Evolutionary conservation across 2,113 vertebrate species (phyloP), one percentile per base, ranked within the genome.

Genomic region (Erythrocercus mccallii): DNA sequence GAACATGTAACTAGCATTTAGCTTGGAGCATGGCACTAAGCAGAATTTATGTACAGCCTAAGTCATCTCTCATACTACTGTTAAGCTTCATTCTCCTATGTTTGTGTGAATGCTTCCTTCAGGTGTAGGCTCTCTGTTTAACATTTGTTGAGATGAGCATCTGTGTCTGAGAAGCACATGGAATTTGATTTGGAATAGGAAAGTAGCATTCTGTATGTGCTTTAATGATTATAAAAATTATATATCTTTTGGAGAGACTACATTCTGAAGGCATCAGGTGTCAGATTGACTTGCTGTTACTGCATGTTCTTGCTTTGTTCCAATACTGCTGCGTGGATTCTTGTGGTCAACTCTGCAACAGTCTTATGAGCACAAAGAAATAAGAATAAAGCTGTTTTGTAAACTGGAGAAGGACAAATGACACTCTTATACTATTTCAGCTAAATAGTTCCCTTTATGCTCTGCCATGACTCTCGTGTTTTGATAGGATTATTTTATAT

Each of bases 281-380:
- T 6, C 58, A 31, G 9, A 58, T 1, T 89, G 48, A 28, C 42
- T 62, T 74, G 17, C 19, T 54, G 11, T 13, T 78, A 48, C 37
- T 70, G 19, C 12, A 11, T 20, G 19, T 3, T 40, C 25, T 84
- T 85, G 10, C 2, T 5, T 13, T 82, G 40, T 76, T 25, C 30
- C 24, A 68, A 1, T 45, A 38, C 25, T 58, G 5, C 5, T 53
- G 1, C 0, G 0, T 47, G 12, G 19, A 88, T 72, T 31, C 17
- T 56, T 74, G 25, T 65, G 4, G 57, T 65, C 31, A 73, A 19
- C 20, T 90, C 54, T 62, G 14, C 38, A 86, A 53, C 22, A 25
- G 10, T 33, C 27, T 42, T 50, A 30, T 6, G 11, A 88, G 7
- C 42, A 42, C 27, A 54, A 92, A 51, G 28, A 80, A 88, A 71